Percentiles rank a stretch among this genome's conserved stretches.
These are phyloP conservation scores for Heliconius hewitsoni DNA, from an alignment of 1,140 invertebrate species.

Conservation along the genomic window DNA sequence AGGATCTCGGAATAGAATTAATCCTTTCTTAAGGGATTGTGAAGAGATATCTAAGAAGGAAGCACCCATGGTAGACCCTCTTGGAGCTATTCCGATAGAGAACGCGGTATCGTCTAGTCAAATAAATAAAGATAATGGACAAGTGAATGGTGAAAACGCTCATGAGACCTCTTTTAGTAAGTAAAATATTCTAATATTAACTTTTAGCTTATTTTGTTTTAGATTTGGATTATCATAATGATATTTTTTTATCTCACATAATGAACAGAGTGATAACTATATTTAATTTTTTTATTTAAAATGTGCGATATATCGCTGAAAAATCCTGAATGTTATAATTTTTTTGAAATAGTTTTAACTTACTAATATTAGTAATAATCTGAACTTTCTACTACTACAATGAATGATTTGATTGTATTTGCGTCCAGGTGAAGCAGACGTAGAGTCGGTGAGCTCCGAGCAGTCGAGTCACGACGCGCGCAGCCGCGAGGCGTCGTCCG, in stretches of 20 bases:
- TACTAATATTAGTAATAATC: too few relatives aligned
- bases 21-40: constrained; percentile 77
- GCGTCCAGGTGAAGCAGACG: constrained; percentile 65
- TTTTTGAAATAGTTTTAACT: too few relatives aligned
- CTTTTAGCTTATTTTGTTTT: not conserved
- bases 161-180: constrained; percentile 62
- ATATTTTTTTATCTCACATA: not conserved
- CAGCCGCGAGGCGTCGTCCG: constrained; percentile 73
- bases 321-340: too few relatives aligned
- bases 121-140: constrained; percentile 52
- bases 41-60: constrained; percentile 57
- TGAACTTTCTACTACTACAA: too few relatives aligned
- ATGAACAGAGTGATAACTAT: too few relatives aligned
- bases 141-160: constrained; percentile 60
- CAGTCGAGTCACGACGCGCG: constrained; percentile 81
- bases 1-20: constrained; percentile 74
- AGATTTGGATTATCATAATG: not conserved
- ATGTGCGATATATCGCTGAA: too few relatives aligned
- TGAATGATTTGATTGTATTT: too few relatives aligned
- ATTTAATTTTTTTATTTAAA: too few relatives aligned
- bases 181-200: constrained; percentile 10
- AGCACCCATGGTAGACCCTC: constrained; percentile 63
- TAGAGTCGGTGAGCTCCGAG: constrained; percentile 81
- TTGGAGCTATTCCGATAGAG: constrained; percentile 74
- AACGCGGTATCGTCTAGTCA: constrained; percentile 63